Percentiles rank a stretch among this genome's conserved stretches.
Conservation (phyloP, 2,888 invertebrate species). For the Lasioglossum figueresi region DNA sequence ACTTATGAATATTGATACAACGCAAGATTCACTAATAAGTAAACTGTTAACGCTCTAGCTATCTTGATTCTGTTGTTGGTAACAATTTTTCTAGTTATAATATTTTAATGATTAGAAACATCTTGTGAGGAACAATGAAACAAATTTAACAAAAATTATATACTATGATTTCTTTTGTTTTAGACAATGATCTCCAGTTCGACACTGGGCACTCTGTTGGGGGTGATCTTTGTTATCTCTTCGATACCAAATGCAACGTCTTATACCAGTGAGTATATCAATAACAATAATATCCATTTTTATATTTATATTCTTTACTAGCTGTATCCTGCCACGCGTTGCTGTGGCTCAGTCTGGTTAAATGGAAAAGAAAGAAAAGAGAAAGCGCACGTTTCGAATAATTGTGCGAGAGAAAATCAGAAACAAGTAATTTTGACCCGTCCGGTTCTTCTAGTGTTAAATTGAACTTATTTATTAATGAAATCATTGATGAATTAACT, state of each 20-base stretch:
- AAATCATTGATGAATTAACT: too few species aligned
- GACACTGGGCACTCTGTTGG: slow-evolving; percentile 45
- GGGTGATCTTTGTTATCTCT: slow-evolving; percentile 56
- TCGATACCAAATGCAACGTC: slow-evolving; percentile 65
- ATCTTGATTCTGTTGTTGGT: not conserved
- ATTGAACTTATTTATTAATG: too few species aligned
- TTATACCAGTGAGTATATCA: slow-evolving; percentile 71
- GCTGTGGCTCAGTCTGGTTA: too few species aligned
- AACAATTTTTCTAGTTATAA: not conserved
- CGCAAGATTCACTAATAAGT: not conserved
- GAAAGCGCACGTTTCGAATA: too few species aligned
- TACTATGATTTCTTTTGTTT: slow-evolving; percentile 33
- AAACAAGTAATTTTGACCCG: too few species aligned
- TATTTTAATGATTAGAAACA: not conserved
- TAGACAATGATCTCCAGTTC: slow-evolving; percentile 60
- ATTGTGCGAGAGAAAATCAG: too few species aligned
- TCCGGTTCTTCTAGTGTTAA: too few species aligned
- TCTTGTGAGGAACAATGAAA: not conserved
- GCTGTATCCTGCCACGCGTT: too few species aligned
- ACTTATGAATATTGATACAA: not conserved
- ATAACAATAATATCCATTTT: not conserved
- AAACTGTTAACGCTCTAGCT: not conserved
- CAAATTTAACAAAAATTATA: too few species aligned
- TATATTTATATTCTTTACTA: not conserved
- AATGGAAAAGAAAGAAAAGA: too few species aligned